Conservation (phyloP, 2,888 invertebrate genomes). For the Lasioglossum vierecki region DNA sequence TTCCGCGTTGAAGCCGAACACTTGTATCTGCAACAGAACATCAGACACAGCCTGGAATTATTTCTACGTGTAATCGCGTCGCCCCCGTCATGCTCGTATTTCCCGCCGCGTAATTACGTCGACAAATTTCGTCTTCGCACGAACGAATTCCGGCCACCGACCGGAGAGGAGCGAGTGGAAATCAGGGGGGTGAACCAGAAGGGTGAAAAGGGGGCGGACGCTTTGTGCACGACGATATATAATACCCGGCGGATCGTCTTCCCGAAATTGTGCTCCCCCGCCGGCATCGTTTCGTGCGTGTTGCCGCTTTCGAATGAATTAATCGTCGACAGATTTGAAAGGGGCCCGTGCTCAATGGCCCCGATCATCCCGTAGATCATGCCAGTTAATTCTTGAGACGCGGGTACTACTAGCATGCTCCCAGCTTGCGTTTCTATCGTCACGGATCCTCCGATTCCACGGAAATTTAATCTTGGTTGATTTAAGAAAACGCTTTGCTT, state of each 20-base stretch:
- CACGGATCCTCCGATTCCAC: neutral
- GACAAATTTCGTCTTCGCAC: slow-evolving; percentile 58
- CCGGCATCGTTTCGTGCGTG: slow-evolving; percentile 26
- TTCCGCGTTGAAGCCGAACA: slow-evolving; percentile 98
- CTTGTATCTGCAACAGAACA: slow-evolving; percentile 91
- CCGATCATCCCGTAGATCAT: slow-evolving; percentile 27
- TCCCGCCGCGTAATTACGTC: slow-evolving; percentile 47
- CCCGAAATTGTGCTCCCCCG: slow-evolving; percentile 28
- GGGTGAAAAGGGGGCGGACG: neutral
- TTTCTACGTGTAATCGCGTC: slow-evolving; percentile 47
- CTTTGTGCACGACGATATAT: slow-evolving; percentile 39
- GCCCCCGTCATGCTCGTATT: slow-evolving; percentile 24
- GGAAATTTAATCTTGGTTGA: neutral
- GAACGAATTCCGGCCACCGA: slow-evolving; percentile 39
- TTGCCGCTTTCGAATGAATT: slow-evolving; percentile 41
- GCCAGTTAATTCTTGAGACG: slow-evolving; percentile 28
- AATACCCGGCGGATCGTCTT: slow-evolving; percentile 22
- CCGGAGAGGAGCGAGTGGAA: slow-evolving; percentile 3
- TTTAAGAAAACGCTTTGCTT: neutral
- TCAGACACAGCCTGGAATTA: slow-evolving; percentile 46
- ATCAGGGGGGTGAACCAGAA: neutral
- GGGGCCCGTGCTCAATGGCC: neutral
- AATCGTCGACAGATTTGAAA: slow-evolving; percentile 50
- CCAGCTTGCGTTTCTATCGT: neutral
- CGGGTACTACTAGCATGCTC: neutral